phyloP scores from a whole-genome alignment of 2,888 invertebrate genomes.

The Perizoma flavofasciatum region DNA sequence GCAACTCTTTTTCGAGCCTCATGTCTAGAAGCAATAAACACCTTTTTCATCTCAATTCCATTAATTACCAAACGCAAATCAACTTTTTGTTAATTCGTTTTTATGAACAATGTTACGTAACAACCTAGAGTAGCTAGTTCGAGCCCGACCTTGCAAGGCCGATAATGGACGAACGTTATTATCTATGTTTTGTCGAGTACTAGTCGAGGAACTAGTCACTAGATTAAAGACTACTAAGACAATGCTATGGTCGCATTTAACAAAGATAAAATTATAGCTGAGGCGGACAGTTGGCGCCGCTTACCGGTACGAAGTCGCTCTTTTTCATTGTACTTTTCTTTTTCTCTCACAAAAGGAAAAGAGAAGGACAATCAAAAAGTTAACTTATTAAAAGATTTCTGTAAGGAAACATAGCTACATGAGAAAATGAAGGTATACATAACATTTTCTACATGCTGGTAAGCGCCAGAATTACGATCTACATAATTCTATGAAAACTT shows the following conservation, averaged over 20 bases:
- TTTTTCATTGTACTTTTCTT: neutral
- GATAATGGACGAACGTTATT: slow-evolving; percentile 28
- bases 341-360: too few relatives aligned
- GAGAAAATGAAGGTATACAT: too few relatives aligned
- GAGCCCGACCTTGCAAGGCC: slow-evolving; percentile 41
- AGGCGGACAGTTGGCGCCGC: neutral
- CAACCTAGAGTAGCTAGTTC: slow-evolving; percentile 23
- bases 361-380: too few relatives aligned
- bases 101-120: slow-evolving; percentile 34
- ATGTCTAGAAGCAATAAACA: slow-evolving; percentile 14
- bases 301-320: neutral
- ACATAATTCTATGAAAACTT: too few relatives aligned
- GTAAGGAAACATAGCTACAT: too few relatives aligned
- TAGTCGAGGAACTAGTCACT: neutral
- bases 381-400: too few relatives aligned
- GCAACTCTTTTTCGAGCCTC: neutral
- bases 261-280: neutral
- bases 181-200: too few relatives aligned
- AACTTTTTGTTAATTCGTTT: slow-evolving; percentile 29
- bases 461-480: too few relatives aligned
- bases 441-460: too few relatives aligned
- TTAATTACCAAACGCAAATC: slow-evolving; percentile 26
- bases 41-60: slow-evolving; percentile 26
- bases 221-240: slow-evolving; percentile 5
- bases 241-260: neutral